A percentile compares a stretch with the other conserved stretches of the same genome.
phyloP scores from a whole-genome alignment of 2,797 vertebrate species.

The Mus minutoides region DNA sequence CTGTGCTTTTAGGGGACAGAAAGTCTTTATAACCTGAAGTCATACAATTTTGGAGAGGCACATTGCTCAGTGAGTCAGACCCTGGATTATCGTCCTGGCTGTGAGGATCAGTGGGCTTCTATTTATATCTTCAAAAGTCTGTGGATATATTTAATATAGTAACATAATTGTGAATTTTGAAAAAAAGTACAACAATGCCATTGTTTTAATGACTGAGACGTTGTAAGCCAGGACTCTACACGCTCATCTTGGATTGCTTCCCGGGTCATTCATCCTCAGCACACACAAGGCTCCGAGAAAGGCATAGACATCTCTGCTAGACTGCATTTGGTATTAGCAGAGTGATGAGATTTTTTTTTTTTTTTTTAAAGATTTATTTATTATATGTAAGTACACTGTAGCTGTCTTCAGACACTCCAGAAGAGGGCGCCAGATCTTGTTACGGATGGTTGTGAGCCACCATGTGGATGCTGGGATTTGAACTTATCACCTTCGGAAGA shows the following conservation, averaged over 20 bases:
- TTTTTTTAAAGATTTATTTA: too few species aligned
- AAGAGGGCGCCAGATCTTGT: too few species aligned
- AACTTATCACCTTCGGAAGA: too few species aligned
- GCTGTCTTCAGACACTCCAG: too few species aligned
- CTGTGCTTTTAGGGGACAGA: neutral
- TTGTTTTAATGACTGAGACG: slow-evolving; percentile 8
- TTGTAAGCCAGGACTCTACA: neutral
- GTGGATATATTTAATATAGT: neutral
- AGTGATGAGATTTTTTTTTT: neutral
- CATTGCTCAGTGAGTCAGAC: neutral
- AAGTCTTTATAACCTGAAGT: neutral
- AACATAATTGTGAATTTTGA: slow-evolving; percentile 42
- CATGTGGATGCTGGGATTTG: too few species aligned
- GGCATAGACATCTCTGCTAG: neutral
- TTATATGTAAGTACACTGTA: too few species aligned
- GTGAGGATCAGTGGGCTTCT: neutral
- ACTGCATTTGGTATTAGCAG: neutral
- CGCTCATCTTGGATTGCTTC: slow-evolving; percentile 5
- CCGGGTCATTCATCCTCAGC: neutral
- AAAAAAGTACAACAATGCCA: neutral
- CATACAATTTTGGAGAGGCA: neutral
- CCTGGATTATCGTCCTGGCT: neutral
- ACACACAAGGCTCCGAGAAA: neutral
- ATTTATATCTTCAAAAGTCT: neutral
- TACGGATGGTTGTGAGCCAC: too few species aligned